phyloP scores from a whole-genome alignment of 2,113 vertebrate genomes.

The Furnarius figulus region DNA sequence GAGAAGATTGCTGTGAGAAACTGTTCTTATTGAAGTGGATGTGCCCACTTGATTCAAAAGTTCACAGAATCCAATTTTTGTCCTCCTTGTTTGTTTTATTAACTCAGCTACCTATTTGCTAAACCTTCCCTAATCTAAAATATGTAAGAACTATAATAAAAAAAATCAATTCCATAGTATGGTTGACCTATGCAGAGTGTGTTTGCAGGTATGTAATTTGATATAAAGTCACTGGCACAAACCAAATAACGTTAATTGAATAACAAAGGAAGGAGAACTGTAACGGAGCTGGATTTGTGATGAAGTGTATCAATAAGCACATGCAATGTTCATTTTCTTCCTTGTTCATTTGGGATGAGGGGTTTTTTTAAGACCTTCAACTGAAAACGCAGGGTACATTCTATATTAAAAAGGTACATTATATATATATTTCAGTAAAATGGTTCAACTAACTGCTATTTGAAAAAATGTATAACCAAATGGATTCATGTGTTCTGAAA shows the following conservation, averaged over 20 bases:
- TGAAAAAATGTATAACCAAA: not conserved
- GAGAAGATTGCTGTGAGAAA: not conserved
- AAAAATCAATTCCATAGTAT: not conserved
- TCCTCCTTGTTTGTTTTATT: not conserved
- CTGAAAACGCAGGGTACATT: not conserved
- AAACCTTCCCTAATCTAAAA: not conserved
- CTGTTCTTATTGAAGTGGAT: too few species aligned
- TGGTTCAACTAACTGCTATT: not conserved
- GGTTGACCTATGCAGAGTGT: rapidly evolving
- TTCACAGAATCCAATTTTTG: not conserved
- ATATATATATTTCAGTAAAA: not conserved
- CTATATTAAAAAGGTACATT: not conserved
- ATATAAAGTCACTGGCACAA: not conserved
- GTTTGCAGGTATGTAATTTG: not conserved
- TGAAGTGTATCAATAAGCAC: not conserved
- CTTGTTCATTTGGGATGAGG: not conserved
- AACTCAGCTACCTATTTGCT: not conserved
- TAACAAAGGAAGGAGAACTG: not conserved
- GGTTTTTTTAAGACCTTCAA: not conserved
- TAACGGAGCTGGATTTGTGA: not conserved
- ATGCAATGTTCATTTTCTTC: not conserved
- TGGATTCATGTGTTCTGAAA: not conserved
- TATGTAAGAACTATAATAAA: not conserved
- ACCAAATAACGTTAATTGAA: not conserved
- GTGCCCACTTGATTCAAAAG: not conserved